These are phyloP conservation scores for Lymantria monacha DNA, from an alignment of 2,888 invertebrate species.

Conservation along the genomic window DNA sequence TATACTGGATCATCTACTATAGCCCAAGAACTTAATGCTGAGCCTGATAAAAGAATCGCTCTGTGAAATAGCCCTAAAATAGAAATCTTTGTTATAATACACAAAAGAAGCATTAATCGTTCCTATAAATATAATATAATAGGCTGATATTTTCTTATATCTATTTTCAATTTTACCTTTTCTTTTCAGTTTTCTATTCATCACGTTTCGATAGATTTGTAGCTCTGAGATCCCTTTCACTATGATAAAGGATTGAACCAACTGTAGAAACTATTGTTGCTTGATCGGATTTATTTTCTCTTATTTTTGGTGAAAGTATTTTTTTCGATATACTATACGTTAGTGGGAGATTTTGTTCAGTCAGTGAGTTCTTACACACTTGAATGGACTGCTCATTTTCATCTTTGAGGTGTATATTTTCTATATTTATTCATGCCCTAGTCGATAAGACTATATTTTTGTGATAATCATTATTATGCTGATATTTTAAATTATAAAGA, in stretches of 20 bases:
- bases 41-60: conserved; percentile 92
- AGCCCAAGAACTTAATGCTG: conserved; percentile 94
- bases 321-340: not conserved
- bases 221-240: conserved; percentile 20
- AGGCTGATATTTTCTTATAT: conserved; percentile 5
- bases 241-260: conserved; percentile 20
- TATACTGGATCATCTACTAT: conserved; percentile 92
- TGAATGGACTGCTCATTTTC: too few species aligned
- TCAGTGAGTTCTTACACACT: too few species aligned
- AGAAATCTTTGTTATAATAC: conserved; percentile 9
- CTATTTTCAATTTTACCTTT: conserved; percentile 11
- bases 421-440: too few species aligned
- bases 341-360: too few species aligned
- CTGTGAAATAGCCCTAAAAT: conserved; percentile 91
- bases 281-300: conserved; percentile 24
- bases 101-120: conserved; percentile 15
- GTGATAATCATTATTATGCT: too few species aligned
- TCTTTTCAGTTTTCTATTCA: conserved; percentile 19
- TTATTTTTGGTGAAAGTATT: conserved; percentile 8
- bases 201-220: conserved; percentile 20
- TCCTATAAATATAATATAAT: not conserved
- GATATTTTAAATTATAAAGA: too few species aligned
- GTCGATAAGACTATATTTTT: too few species aligned
- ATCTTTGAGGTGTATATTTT: too few species aligned
- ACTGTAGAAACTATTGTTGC: conserved; percentile 18